Percentiles rank a stretch among this genome's conserved stretches.
These are phyloP conservation scores for Trinectes maculatus DNA, from an alignment of 2,113 vertebrate genomes.

Conservation along the genomic window DNA sequence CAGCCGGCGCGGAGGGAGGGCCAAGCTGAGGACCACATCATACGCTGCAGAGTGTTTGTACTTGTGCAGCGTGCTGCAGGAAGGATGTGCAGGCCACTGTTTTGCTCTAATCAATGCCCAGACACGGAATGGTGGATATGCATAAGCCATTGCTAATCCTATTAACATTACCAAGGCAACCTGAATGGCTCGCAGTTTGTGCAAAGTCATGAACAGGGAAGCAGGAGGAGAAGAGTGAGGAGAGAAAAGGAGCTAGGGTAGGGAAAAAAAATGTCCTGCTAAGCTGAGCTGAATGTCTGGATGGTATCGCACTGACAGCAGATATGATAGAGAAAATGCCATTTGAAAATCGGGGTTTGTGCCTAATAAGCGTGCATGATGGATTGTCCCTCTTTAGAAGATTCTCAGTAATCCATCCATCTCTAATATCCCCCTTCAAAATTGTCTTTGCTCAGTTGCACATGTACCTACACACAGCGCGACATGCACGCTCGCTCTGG, in stretches of 20 bases:
- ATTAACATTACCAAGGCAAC: conserved; percentile 84
- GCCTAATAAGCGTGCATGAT: conserved; percentile 78
- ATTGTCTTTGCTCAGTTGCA: conserved; percentile 71
- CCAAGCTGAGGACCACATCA: conserved; percentile 63
- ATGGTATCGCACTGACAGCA: conserved; percentile 63
- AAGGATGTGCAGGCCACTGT: conserved; percentile 69
- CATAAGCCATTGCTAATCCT: conserved; percentile 82
- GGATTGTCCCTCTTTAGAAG: conserved; percentile 79
- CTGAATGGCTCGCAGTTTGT: conserved; percentile 74
- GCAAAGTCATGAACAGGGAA: conserved; percentile 69
- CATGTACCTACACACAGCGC: conserved; percentile 46
- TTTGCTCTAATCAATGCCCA: conserved; percentile 80
- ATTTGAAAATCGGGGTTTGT: conserved; percentile 67
- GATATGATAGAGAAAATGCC: conserved; percentile 72
- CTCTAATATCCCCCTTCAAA: conserved; percentile 75
- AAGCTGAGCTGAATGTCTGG: conserved; percentile 51
- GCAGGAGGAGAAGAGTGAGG: conserved; percentile 26
- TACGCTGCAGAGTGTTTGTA: conserved; percentile 49
- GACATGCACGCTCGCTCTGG: background rate
- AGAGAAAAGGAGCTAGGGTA: conserved; percentile 25
- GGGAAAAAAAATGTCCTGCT: conserved; percentile 29
- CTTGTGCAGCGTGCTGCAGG: conserved; percentile 57
- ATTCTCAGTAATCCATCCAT: conserved; percentile 79
- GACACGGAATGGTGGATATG: conserved; percentile 78
- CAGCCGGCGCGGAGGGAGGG: conserved; percentile 46